These are phyloP conservation scores for Caenorhabditis auriculariae DNA, from an alignment of 2,888 invertebrate species.

Conservation along the genomic window DNA sequence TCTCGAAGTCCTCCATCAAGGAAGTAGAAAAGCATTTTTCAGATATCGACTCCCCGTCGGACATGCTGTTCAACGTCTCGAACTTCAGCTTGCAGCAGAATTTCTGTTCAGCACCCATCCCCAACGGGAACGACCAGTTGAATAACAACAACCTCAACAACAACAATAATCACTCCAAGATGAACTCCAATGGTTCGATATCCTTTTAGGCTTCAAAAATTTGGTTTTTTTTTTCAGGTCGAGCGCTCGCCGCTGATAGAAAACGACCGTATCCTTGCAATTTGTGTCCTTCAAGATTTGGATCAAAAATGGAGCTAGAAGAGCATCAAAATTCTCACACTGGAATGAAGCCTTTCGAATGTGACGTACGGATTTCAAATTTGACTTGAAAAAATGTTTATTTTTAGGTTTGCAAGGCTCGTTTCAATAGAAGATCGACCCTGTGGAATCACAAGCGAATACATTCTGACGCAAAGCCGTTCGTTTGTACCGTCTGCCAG, in stretches of 20 bases:
- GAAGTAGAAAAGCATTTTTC: too few relatives aligned
- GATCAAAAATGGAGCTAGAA: conserved; percentile 61
- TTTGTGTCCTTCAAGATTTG: conserved; percentile 52
- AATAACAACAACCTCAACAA: conserved; percentile 25
- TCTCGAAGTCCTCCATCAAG: too few relatives aligned
- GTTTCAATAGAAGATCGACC: conserved; percentile 63
- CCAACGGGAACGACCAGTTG: conserved; percentile 9
- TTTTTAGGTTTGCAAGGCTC: conserved; percentile 55
- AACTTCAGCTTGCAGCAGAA: conserved; percentile 19
- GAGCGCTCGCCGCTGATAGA: conserved; percentile 47
- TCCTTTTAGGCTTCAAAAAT: neutral
- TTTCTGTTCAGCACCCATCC: conserved; percentile 25
- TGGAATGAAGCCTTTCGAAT: conserved; percentile 61
- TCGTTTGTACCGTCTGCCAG: conserved; percentile 61
- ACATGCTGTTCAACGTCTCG: conserved; percentile 35
- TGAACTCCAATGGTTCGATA: conserved; percentile 31
- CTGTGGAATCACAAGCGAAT: conserved; percentile 64
- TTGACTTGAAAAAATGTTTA: neutral
- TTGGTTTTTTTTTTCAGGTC: conserved; percentile 17
- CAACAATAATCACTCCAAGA: conserved; percentile 34
- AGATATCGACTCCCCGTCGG: conserved; percentile 26
- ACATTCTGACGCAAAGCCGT: conserved; percentile 61
- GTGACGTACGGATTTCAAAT: conserved; percentile 61
- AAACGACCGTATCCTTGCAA: conserved; percentile 62
- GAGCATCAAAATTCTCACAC: conserved; percentile 64